phyloP scores from a whole-genome alignment of 2,797 vertebrate genomes.

The Brotula barbata region DNA sequence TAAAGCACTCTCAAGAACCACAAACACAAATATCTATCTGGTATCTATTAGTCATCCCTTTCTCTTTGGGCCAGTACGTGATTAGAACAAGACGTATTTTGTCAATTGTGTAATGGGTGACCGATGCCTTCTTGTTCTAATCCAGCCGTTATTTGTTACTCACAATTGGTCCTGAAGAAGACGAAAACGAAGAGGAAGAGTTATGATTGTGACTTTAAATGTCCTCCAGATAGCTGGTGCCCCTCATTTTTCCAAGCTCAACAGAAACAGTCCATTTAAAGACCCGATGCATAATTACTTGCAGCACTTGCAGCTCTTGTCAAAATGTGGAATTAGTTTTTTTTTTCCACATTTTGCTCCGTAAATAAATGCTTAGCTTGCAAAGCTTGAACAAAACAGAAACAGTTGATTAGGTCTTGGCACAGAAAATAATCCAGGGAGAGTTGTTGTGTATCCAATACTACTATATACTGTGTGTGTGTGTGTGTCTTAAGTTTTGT shows the following conservation, averaged over 20 bases:
- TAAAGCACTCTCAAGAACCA: too few species aligned
- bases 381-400: slow-evolving; percentile 11
- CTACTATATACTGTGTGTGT: neutral
- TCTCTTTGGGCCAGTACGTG: too few species aligned
- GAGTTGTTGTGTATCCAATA: neutral
- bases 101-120: too few species aligned
- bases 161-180: too few species aligned
- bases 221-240: slow-evolving; percentile 38
- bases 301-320: slow-evolving; percentile 15
- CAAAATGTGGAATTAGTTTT: slow-evolving; percentile 27
- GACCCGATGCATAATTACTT: slow-evolving; percentile 44
- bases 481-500: neutral
- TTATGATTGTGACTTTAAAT: slow-evolving; percentile 25
- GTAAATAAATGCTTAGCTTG: slow-evolving; percentile 32
- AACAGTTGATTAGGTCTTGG: slow-evolving; percentile 16
- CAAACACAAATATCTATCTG: too few species aligned
- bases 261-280: slow-evolving; percentile 25
- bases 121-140: too few species aligned
- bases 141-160: too few species aligned
- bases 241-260: slow-evolving; percentile 41
- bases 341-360: slow-evolving; percentile 13
- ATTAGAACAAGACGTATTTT: too few species aligned
- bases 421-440: too few species aligned
- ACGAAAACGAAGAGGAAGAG: neutral
- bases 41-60: too few species aligned